These are phyloP conservation scores for Papilio demoleus DNA, from an alignment of 2,888 invertebrate species.

Conservation along the genomic window DNA sequence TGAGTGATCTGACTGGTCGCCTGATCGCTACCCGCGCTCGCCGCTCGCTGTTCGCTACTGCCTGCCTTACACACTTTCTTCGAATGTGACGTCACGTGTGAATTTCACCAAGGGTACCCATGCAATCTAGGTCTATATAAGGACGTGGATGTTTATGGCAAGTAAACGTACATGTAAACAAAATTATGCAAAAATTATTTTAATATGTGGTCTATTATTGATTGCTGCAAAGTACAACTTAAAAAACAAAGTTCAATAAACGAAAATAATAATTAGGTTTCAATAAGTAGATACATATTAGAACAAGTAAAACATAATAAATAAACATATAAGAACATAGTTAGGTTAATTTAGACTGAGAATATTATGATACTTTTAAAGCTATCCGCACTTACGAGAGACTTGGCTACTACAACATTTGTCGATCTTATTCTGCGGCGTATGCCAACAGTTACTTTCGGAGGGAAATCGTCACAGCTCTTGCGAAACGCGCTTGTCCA, in stretches of 20 bases:
- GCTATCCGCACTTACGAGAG: not conserved
- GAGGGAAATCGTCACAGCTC: slow-evolving; percentile 21
- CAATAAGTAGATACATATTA: no score
- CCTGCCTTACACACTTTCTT: slow-evolving; percentile 53
- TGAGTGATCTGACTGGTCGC: slow-evolving; percentile 45
- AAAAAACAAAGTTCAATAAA: no score
- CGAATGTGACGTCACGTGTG: slow-evolving; percentile 55
- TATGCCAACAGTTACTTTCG: slow-evolving; percentile 19
- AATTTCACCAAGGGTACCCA: slow-evolving; percentile 59
- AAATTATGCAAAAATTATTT: not conserved
- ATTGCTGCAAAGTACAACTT: no score
- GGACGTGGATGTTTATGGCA: not conserved
- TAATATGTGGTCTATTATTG: not conserved
- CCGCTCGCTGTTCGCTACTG: slow-evolving; percentile 30
- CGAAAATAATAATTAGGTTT: no score
- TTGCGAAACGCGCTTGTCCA: slow-evolving; percentile 7
- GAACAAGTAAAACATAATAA: not conserved
- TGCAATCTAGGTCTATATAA: slow-evolving; percentile 50
- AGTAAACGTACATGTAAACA: not conserved
- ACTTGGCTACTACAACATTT: slow-evolving; percentile 15
- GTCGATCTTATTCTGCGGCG: slow-evolving; percentile 4
- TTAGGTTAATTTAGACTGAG: no score
- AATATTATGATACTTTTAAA: not conserved
- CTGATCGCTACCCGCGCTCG: slow-evolving; percentile 32
- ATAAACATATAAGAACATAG: no score